Percentiles rank a stretch among this genome's conserved stretches.
phyloP scores from a whole-genome alignment of 2,113 vertebrate genomes.

The Climacteris rufus region DNA sequence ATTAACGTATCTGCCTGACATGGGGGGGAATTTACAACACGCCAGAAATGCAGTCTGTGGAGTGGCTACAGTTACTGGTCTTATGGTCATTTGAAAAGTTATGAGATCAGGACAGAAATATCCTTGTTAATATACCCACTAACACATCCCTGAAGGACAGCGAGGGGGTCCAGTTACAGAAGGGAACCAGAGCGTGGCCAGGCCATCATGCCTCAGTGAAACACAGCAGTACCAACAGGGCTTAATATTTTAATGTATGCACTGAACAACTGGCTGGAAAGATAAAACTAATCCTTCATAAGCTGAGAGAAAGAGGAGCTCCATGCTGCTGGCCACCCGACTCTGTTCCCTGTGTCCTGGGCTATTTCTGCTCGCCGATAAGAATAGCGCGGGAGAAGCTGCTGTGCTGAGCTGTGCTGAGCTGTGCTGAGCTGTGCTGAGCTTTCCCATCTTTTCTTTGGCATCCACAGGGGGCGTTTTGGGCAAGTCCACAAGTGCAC shows the following conservation, averaged over 20 bases:
- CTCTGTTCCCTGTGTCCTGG: constrained; percentile 55
- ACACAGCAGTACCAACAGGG: not conserved
- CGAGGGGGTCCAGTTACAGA: not conserved
- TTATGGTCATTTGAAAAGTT: not conserved
- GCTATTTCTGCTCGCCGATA: constrained; percentile 73
- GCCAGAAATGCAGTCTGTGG: not conserved
- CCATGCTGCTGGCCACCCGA: constrained; percentile 46
- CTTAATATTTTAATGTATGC: constrained; percentile 60
- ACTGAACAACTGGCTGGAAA: constrained; percentile 69
- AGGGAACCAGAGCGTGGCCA: not conserved
- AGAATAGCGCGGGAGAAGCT: constrained; percentile 40
- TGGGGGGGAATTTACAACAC: not conserved
- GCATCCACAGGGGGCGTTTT: constrained; percentile 80
- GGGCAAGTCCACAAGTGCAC: constrained; percentile 88
- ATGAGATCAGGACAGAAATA: constrained; percentile 45
- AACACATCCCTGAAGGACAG: constrained; percentile 35
- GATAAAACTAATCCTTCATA: constrained; percentile 70
- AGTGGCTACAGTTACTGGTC: not conserved
- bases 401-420: not conserved
- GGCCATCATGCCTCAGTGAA: not conserved
- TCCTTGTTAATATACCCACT: constrained; percentile 26
- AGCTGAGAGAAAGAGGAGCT: constrained; percentile 64
- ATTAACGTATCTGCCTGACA: not conserved
- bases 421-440: not conserved
- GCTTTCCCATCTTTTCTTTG: not conserved